Evolutionary conservation across 2,113 vertebrate species (phyloP).

Genomic region (Platichthys flesus): DNA sequence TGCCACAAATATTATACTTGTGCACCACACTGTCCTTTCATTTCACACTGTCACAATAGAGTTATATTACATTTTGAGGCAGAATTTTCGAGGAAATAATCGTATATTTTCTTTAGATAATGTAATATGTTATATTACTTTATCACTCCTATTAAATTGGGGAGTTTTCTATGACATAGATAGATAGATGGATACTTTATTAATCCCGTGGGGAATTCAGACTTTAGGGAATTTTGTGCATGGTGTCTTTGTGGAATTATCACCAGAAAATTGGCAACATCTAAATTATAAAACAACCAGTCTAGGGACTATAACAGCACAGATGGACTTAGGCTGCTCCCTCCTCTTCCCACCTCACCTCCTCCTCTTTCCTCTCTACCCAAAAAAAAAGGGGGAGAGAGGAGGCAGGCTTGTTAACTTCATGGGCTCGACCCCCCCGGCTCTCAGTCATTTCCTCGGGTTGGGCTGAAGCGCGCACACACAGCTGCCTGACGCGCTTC

Average conservation of each 20-base stretch:
- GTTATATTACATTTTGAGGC: not conserved
- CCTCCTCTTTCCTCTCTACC: not conserved
- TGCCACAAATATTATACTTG: not conserved
- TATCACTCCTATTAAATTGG: not conserved
- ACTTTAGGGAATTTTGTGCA: not conserved
- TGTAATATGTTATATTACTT: not conserved
- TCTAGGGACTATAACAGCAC: not conserved
- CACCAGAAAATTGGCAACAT: not conserved
- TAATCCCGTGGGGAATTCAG: no score
- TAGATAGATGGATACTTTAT: no score
- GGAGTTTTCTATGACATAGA: not conserved
- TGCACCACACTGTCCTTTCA: not conserved
- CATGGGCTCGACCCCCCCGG: constrained; percentile 64
- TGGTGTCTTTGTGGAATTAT: not conserved
- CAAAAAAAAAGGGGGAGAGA: constrained; percentile 49
- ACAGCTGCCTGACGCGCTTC: constrained; percentile 49
- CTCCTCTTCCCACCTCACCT: constrained; percentile 5
- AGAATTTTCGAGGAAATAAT: not conserved
- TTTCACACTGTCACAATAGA: not conserved
- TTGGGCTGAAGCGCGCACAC: constrained; percentile 39
- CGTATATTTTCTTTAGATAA: not conserved
- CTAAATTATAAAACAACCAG: not conserved
- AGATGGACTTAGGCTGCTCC: not conserved
- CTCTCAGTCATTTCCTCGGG: constrained; percentile 65
- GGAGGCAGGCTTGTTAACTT: constrained; percentile 72